A percentile compares a stretch with the other conserved stretches of the same genome.
These are phyloP conservation scores for Drosophila emarginata DNA, from an alignment of 2,888 invertebrate species.

Conservation along the genomic window DNA sequence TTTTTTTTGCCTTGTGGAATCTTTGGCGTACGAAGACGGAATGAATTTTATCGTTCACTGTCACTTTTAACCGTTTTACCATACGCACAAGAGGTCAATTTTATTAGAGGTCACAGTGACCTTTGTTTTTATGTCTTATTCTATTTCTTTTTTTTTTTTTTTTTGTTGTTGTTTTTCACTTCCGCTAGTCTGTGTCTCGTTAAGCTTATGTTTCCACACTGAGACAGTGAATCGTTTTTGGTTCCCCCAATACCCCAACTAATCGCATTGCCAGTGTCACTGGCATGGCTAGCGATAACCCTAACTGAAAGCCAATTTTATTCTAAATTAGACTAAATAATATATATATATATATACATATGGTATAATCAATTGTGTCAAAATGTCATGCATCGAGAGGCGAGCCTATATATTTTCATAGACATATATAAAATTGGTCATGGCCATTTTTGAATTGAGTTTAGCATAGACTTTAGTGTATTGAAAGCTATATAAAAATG, in stretches of 20 bases:
- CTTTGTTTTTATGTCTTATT: no score
- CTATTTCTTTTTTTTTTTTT: neutral
- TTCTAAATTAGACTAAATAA: neutral
- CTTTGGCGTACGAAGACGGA: constrained; percentile 30
- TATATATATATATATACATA: no score
- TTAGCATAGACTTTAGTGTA: constrained; percentile 1
- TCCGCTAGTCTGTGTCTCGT: constrained; percentile 24
- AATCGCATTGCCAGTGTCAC: constrained; percentile 53
- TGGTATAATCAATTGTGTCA: constrained; percentile 60
- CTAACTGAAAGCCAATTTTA: constrained; percentile 16
- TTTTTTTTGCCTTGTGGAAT: constrained; percentile 28
- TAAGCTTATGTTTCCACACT: constrained; percentile 25
- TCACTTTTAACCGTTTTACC: constrained; percentile 4
- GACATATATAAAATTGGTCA: constrained; percentile 61
- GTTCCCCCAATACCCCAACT: constrained; percentile 41
- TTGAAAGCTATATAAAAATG: neutral
- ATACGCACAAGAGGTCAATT: constrained; percentile 23
- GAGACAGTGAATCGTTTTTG: constrained; percentile 24
- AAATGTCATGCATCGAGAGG: constrained; percentile 50
- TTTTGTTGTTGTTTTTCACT: constrained; percentile 9
- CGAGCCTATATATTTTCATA: no score
- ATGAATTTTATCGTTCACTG: constrained; percentile 29
- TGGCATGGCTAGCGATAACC: constrained; percentile 29
- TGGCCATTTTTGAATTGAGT: constrained; percentile 55
- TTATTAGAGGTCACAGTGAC: constrained; percentile 22